Evolutionary conservation across 2,113 vertebrate species (phyloP), one percentile per base, ranked within the genome.

Genomic region (Lamprotornis superbus): DNA sequence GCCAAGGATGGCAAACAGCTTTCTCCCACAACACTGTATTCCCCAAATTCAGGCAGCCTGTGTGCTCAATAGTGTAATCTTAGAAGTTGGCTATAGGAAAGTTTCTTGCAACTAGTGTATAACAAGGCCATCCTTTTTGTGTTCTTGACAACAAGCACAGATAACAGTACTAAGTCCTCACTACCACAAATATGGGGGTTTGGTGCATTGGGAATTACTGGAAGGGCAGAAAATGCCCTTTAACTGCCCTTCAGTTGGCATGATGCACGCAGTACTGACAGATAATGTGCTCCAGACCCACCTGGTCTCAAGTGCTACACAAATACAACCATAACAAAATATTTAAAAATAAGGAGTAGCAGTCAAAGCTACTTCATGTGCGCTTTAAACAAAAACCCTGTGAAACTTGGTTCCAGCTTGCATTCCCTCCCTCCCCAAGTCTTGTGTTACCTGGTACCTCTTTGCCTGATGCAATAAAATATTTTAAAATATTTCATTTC

Each of bases 341-440:
- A 87, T 1, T 64, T 65, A 52, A 50, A 87, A 94, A 35, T 52
- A 75, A 4, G 16, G 35, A 74, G 82, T 68, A 95, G 85, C 85
- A 88, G 14, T 93, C 68, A 77, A 56, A 74, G 73, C 93, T 94
- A 80, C 87, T 64, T 77, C 35, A 53, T 86, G 85, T 83, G 59
- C 27, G 7, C 42, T 76, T 94, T 69, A 11, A 89, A 83, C 69
- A 85, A 83, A 90, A 52, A 3, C 1, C 7, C 46, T 3, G 5
- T 76, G 67, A 47, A 83, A 79, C 35, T 83, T 2, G 0, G 8
- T 83, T 88, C 31, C 2, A 4, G 13, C 44, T 78, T 75, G 22
- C 21, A 40, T 65, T 25, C 6, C 9, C 7, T 61, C 70, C 20
- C n/a, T 46, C 2, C 15, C 15, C 7, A 63, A 31, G 12, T 60